Percentiles rank a stretch among this genome's conserved stretches.
These are phyloP conservation scores for Hypselothyrea guttata DNA, from an alignment of 2,888 invertebrate species.

Conservation along the genomic window DNA sequence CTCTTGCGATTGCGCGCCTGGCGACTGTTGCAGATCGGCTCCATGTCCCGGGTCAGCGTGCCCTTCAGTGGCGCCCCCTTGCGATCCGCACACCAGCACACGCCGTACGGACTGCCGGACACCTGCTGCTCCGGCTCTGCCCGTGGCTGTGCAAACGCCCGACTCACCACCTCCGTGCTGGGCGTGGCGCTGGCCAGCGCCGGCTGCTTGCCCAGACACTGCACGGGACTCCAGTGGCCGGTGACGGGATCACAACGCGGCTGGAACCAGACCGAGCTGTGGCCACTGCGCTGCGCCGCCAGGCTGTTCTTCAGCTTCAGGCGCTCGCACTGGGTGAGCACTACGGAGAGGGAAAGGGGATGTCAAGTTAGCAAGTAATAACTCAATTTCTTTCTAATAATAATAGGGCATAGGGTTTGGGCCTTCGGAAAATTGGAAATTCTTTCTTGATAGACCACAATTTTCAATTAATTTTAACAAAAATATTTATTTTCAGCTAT, in stretches of 20 bases:
- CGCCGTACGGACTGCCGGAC: conserved; percentile 84
- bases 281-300: conserved; percentile 86
- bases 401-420: too few species aligned
- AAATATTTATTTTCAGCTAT: too few species aligned
- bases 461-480: too few species aligned
- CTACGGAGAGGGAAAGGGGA: conserved; percentile 78
- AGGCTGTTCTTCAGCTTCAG: conserved; percentile 90
- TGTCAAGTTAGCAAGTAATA: too few species aligned
- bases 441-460: too few species aligned
- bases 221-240: conserved; percentile 91
- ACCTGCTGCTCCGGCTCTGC: conserved; percentile 13
- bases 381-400: too few species aligned
- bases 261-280: conserved; percentile 84
- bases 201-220: conserved; percentile 87
- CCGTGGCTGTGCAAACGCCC: conserved; percentile 51
- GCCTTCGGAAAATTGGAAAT: too few species aligned
- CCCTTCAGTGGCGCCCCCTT: conserved; percentile 92
- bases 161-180: conserved; percentile 56
- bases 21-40: conserved; percentile 90
- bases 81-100: conserved; percentile 94
- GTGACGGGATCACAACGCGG: conserved; percentile 88
- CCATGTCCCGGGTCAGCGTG: conserved; percentile 88
- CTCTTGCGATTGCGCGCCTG: conserved; percentile 86
- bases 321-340: conserved; percentile 91
- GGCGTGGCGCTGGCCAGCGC: conserved; percentile 60